Evolutionary conservation across 2,888 invertebrate species (phyloP), one percentile per base, ranked within the genome.

Genomic region (Plebejus argus): DNA sequence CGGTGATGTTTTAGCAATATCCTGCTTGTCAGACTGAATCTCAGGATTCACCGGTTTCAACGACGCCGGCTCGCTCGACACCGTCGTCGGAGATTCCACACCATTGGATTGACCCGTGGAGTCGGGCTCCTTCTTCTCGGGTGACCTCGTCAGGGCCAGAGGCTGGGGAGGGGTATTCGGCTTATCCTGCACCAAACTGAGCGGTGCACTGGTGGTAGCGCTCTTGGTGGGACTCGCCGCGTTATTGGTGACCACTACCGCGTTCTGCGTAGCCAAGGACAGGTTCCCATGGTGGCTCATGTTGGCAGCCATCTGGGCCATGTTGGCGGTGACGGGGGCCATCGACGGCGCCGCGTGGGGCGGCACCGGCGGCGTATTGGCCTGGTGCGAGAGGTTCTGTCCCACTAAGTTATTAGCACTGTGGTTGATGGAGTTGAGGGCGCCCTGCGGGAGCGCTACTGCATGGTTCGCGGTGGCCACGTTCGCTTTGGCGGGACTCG

Each of bases 281-380:
- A 94, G 85, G 86, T 94, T 94, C 78, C 94, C 94, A 80, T 94
- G 94, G 89, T 94, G 93, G 84, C 93, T 93, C 94, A 94, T 94
- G 83, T 94, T 94, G 81, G 94, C 94, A 80, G 94, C 94, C 92
- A 93, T 91, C 83, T 93, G 93, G 58, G 93, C 93, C 94, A 94
- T 94, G 86, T 93, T 93, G 77, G 94, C 92, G 80, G 94, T 86
- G 84, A 94, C 89, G 70, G 94, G 90, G 81, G 95, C 89, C 94
- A 95, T 90, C 83, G 94, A 93, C 10, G 93, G 91, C 83, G 87
- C 89, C 78, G 90, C 89, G 88, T 91, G 91, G 78, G 90, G 87
- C 70, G 86, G 86, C 79, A 86, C 81, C 66, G 83, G 88, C 28
- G 91, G 90, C 78, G 87, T 88, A 71, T 83, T 82, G 39, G 87